Evolutionary conservation across 2,113 vertebrate species (phyloP).

Genomic region (Otocyon megalotis): DNA sequence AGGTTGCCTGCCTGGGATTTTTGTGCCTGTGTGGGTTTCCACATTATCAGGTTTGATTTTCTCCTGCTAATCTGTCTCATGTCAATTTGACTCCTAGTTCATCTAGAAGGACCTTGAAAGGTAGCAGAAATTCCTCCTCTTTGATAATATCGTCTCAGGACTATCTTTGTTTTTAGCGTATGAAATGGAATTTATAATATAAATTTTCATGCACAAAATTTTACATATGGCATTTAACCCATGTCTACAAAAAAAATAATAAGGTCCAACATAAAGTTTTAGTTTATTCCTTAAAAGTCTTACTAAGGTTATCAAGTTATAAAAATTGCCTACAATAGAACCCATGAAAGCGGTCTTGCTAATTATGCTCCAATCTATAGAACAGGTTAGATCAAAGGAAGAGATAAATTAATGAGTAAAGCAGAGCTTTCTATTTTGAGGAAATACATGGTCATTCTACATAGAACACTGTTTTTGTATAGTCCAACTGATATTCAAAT

Average conservation of each 20-base stretch:
- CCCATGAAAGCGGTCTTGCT: neutral
- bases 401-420: neutral
- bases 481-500: neutral
- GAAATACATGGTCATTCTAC: neutral
- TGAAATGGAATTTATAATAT: neutral
- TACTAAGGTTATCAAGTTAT: neutral
- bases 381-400: neutral
- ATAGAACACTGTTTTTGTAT: neutral
- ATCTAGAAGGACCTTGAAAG: neutral
- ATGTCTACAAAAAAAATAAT: constrained; percentile 33
- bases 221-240: neutral
- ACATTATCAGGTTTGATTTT: neutral
- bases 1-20: neutral
- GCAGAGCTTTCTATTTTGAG: neutral
- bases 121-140: neutral
- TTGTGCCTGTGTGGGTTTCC: neutral
- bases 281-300: neutral
- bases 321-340: constrained; percentile 23
- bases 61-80: neutral
- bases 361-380: neutral
- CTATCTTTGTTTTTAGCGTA: neutral
- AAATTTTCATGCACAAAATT: neutral
- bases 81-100: neutral
- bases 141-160: neutral
- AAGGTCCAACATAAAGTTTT: neutral